Evolutionary conservation across 1,140 invertebrate species (phyloP), one percentile per base, ranked within the genome.

Genomic region (Aplysia californica): DNA sequence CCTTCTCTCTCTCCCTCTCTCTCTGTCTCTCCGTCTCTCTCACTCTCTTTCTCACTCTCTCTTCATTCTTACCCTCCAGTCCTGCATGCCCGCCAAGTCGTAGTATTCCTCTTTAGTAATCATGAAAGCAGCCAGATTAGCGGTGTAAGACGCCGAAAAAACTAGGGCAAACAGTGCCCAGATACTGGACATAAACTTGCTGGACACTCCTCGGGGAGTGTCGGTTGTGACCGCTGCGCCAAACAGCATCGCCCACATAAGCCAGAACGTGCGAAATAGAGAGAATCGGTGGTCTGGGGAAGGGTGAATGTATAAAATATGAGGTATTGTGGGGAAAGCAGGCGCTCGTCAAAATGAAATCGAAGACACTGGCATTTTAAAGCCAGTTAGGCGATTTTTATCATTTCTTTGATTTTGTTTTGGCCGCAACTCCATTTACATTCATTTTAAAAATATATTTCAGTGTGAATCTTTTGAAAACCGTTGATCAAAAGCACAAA

Each of bases 241-340:
- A 91, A 99, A 99, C 26, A 99, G 92, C 55, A 99, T 97, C 29
- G 98, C 97, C 97, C 98, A 99, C n/a, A 99, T 98, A 70, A 99
- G 92, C 98, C 98, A 99, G 88, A 98, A 98, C 0, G 97, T 97
- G 67, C 97, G 94, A 87, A 98, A 98, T 10, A 99, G 91, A 0
- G 97, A 99, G 91, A 99, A 99, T 76, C 96, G 93, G 88, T 93
- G 91, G 55, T 91, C 92, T 92, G 79, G 33, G 74, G 74, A 70
- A 2, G 23, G 20, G 29, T 44, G 23, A 68, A 38, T 29, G n/a
- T 6, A 4, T 29, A 59, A n/a, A 3, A 59, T 59, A n/a, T 4
- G 31, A 59, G 23, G 21, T 59, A 59, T n/a, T n/a, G n/a, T n/a
- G n/a, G n/a, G n/a, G n/a, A n/a, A n/a, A n/a, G n/a, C n/a, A n/a